phyloP scores from a whole-genome alignment of 1,140 invertebrate species.

The Campoletis sonorensis region DNA sequence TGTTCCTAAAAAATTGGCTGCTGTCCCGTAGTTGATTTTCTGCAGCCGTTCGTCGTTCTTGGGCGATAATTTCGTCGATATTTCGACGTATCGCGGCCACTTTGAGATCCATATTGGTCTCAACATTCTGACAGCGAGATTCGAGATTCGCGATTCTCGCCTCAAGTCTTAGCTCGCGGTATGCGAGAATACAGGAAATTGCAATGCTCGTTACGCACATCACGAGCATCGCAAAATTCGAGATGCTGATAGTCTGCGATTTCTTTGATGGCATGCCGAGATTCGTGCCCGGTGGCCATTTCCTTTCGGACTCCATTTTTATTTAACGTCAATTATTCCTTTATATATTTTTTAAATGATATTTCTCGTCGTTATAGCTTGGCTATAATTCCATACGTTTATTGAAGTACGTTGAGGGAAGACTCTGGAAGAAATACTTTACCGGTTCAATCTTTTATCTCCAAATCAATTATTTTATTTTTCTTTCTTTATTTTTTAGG shows the following conservation, averaged over 20 bases:
- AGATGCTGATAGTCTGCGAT: constrained; percentile 39
- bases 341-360: not conserved
- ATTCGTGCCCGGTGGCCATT: constrained; percentile 55
- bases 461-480: constrained; percentile 2
- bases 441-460: not conserved
- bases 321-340: not conserved
- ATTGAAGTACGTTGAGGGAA: constrained; percentile 43
- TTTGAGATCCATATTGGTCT: constrained; percentile 51
- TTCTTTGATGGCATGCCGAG: constrained; percentile 62
- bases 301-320: constrained; percentile 56
- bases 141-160: constrained; percentile 69
- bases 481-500: constrained; percentile 37
- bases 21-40: constrained; percentile 23
- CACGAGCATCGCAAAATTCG: constrained; percentile 67
- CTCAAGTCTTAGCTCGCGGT: constrained; percentile 68
- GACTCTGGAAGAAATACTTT: constrained; percentile 38
- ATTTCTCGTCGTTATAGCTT: not conserved
- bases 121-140: constrained; percentile 53
- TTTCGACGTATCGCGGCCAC: constrained; percentile 63
- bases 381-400: not conserved
- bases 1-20: constrained; percentile 61
- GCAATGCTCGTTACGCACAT: constrained; percentile 70
- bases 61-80: constrained; percentile 57
- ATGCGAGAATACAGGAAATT: constrained; percentile 67
- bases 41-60: constrained; percentile 18